Conservation (phyloP, 2,888 invertebrate species). For the Orthosia incerta region DNA sequence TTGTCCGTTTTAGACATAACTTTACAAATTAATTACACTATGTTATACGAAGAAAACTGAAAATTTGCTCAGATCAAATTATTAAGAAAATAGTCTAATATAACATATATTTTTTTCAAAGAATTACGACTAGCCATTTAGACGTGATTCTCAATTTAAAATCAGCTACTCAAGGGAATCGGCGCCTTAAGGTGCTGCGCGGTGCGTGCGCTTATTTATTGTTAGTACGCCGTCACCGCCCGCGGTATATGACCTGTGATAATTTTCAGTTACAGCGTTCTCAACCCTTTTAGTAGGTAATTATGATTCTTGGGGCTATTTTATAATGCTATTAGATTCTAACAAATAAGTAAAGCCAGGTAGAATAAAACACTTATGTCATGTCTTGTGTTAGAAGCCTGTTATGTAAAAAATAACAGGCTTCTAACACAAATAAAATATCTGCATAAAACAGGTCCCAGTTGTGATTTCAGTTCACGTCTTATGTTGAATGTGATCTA, state of each 20-base stretch:
- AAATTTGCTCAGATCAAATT: no score
- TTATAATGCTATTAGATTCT: background rate
- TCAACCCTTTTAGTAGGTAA: slow-evolving; percentile 9
- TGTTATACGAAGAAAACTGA: no score
- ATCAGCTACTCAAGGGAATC: no score
- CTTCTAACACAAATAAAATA: no score
- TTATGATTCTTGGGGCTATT: slow-evolving; percentile 1
- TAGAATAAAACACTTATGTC: no score
- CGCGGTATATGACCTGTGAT: slow-evolving; percentile 8
- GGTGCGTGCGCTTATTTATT: slow-evolving; percentile 39
- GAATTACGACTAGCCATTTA: no score
- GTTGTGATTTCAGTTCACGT: slow-evolving; percentile 43
- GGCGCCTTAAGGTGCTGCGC: slow-evolving; percentile 1
- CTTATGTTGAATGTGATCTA: slow-evolving; percentile 44
- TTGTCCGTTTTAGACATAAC: no score
- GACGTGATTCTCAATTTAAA: no score
- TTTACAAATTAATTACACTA: no score
- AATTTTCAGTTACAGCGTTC: slow-evolving; percentile 19
- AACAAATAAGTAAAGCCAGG: no score
- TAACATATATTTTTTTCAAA: no score
- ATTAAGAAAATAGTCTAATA: no score
- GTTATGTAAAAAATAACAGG: background rate
- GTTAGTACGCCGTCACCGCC: background rate
- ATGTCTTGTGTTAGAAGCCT: background rate
- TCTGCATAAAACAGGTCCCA: slow-evolving; percentile 22